Conservation (phyloP, 2,113 vertebrate genomes). For the Ceyx margarethae region DNA sequence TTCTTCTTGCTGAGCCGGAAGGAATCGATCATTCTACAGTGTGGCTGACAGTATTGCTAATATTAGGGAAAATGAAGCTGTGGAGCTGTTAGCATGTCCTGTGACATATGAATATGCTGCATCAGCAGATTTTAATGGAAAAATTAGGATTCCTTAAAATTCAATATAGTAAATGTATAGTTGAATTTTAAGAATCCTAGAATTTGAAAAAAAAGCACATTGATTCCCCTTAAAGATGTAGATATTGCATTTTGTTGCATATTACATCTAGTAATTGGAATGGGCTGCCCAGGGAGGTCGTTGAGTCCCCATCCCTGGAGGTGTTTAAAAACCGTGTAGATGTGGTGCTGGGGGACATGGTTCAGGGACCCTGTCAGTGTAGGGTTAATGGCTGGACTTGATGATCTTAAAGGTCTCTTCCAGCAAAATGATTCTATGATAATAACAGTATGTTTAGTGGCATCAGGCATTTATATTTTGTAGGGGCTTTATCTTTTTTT, state of each 20-base stretch:
- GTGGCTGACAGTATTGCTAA: not conserved
- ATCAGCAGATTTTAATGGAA: not conserved
- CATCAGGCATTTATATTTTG: not conserved
- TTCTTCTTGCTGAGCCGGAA: not conserved
- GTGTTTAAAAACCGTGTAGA: too few relatives aligned
- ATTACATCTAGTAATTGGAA: not conserved
- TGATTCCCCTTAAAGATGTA: not conserved
- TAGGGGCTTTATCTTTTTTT: not conserved
- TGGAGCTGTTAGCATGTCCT: not conserved
- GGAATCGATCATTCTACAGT: not conserved
- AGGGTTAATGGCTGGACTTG: too few relatives aligned
- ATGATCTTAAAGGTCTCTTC: too few relatives aligned
- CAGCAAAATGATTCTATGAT: too few relatives aligned
- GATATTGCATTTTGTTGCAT: not conserved
- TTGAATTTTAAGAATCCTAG: not conserved
- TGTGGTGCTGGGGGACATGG: too few relatives aligned
- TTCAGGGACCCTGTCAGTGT: too few relatives aligned
- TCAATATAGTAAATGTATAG: fast-evolving
- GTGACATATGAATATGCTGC: not conserved
- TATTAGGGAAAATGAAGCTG: not conserved
- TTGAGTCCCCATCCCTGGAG: too few relatives aligned
- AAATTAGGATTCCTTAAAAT: not conserved
- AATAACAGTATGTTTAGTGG: not conserved
- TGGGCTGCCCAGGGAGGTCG: too few relatives aligned
- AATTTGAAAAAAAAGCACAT: not conserved